Evolutionary conservation across 2,797 vertebrate species (phyloP).

Genomic region (Rhodeus uyekii): DNA sequence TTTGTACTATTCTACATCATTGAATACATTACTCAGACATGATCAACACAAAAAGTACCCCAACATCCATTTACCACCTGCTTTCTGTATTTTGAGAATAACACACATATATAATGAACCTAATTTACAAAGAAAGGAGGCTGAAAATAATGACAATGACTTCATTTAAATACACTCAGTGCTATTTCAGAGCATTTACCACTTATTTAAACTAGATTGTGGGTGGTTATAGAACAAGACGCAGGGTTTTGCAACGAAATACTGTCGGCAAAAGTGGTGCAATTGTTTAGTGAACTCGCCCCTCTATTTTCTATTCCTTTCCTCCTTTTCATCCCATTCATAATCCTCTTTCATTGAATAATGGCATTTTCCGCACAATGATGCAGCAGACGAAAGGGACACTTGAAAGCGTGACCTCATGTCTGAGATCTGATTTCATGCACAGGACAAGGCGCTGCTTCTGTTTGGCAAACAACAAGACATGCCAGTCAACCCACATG

Average conservation of each 20-base stretch:
- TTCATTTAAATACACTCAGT: neutral
- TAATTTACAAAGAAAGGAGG: conserved; percentile 9
- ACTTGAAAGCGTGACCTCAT: conserved; percentile 68
- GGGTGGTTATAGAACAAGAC: conserved; percentile 7
- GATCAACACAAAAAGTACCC: neutral
- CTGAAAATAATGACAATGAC: neutral
- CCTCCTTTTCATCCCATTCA: conserved; percentile 62
- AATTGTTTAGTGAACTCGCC: neutral
- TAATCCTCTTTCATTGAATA: conserved; percentile 73
- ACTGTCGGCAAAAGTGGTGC: neutral
- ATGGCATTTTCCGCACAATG: conserved; percentile 69
- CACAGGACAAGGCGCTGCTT: conserved; percentile 57
- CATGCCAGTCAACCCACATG: conserved; percentile 63
- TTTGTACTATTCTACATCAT: neutral
- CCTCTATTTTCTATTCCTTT: conserved; percentile 58
- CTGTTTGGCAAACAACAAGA: conserved; percentile 58
- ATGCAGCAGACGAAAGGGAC: conserved; percentile 68
- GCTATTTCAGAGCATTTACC: neutral
- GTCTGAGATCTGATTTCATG: conserved; percentile 75
- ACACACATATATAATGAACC: neutral
- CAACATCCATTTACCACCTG: neutral
- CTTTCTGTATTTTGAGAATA: neutral
- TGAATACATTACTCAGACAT: neutral
- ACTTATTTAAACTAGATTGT: conserved; percentile 15
- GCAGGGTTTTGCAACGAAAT: conserved; percentile 6